Evolutionary conservation across 2,888 invertebrate species (phyloP), one percentile per base, ranked within the genome.

Genomic region (Nasonovia ribisnigri): DNA sequence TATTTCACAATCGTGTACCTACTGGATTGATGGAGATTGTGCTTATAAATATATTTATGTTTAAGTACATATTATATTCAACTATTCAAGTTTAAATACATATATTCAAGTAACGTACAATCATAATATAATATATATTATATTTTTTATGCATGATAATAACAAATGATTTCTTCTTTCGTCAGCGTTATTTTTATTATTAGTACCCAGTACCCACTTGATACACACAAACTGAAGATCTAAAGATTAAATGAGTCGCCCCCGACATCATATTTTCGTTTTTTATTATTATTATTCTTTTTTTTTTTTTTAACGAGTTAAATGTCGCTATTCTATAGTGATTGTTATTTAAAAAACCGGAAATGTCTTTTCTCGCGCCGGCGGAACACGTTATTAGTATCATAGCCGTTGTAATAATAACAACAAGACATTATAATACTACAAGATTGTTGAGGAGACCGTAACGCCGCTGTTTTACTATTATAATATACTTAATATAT

Each of bases 331-430:
- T 60, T 87, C 60, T 87, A 42, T 29, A 48, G 87, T 67, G n/a
- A 92, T 92, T 92, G 87, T 92, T 87, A 87, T 92, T 92, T 46
- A 67, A 92, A 86, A 92, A 92, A 92, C 92, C 92, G 92, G 92
- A 92, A 92, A 92, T 77, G 92, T 92, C 92, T 92, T 92, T 92
- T 88, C 92, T 88, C 92, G 92, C 92, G 51, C 92, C 92, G 77
- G 88, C 92, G 92, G 88, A 92, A 92, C 92, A 88, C 77, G 29
- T 92, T 92, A 92, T 92, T 88, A 77, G 51, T 88, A 92, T 91
- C 54, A 43, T 92, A 92, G 87, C 87, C 87, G 92, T 92, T 92
- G 51, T 92, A 92, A 92, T 91, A 91, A 91, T 91, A 91, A 90
- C 77, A 88, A 92, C 88, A 77, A 88, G 88, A 92, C 88, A 88